Conservation (phyloP, 2,113 vertebrate species). For the Sporophila hypoxantha region DNA sequence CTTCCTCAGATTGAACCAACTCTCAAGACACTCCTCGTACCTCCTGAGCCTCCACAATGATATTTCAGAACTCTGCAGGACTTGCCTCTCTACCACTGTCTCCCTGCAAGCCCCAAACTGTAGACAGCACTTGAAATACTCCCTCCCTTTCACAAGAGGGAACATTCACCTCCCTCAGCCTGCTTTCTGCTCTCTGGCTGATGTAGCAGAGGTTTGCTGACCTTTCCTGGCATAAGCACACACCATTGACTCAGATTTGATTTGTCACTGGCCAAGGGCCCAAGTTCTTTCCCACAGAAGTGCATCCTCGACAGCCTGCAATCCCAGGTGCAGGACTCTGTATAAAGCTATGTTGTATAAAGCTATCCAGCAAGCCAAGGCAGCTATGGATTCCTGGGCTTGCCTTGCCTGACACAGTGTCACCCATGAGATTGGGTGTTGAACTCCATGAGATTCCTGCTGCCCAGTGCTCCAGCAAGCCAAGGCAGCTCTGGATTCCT, state of each 20-base stretch:
- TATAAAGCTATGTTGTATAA: too few relatives aligned
- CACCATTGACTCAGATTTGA: neutral
- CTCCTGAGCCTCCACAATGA: neutral
- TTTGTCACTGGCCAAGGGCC: neutral
- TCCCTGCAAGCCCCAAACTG: neutral
- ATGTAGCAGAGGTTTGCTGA: neutral
- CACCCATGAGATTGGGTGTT: fast-evolving
- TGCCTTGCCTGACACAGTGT: neutral
- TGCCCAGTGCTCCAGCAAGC: neutral
- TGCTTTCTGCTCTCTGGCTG: neutral
- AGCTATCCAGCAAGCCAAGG: neutral
- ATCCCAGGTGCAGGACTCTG: neutral
- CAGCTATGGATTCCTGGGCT: neutral
- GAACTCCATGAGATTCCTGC: neutral
- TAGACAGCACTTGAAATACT: neutral
- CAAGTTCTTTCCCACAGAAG: neutral
- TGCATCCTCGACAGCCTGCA: neutral
- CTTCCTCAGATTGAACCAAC: neutral
- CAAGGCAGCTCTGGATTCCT: neutral
- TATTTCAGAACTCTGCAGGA: neutral
- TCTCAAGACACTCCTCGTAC: neutral
- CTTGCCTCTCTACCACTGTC: neutral
- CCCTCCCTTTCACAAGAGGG: neutral
- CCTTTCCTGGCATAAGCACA: neutral
- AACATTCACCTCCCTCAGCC: neutral